Base-by-base conservation (phyloP, 1,140 invertebrate species). In the Metopolophium dirhodum region DNA sequence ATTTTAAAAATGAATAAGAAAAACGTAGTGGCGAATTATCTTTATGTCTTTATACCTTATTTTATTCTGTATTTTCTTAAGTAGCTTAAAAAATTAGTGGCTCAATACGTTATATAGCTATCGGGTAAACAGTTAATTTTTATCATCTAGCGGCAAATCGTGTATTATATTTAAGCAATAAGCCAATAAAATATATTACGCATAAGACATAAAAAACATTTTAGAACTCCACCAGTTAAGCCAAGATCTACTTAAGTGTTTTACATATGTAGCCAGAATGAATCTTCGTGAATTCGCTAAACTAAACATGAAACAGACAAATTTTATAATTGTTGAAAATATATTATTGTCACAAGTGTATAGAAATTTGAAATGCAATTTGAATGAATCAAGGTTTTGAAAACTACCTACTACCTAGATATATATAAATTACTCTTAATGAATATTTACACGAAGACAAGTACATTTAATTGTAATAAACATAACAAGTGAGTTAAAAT, bases 11-110 rank as follows among this genome's bases (percentile, higher is more conserved):
- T 54, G 41, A n/a, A 85, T 85, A 93, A 49, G 26, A 86, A 93
- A 23, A 88, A 54, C 35, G 2, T 49, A 85, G 41, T 87, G 68
- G 85, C 49, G 85, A 93, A 93, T 85, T n/a, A 30, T 93, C 7
- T 89, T 68, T 77, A 86, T 85, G 57, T 90, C 54, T 68, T 68
- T 90, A 90, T 90, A 30, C 26, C 8, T 57, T 57, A 61, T 68
- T 90, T 45, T 41, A 68, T 68, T 68, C 37, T 22, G 54, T n/a
- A 68, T 68, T 57, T 57, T 57, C 4, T 41, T 37, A 54, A 90
- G 37, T n/a, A 41, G 89, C 30, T 68, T 57, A 37, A 47, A 35
- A 89, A 89, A 68, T 45, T 90, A 68, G 54, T 45, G 26, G 1
- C 54, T 30, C 9, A 90, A 57, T 90, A 90, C 68, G 89, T 90